Base-by-base conservation (phyloP, 2,888 invertebrate species). In the Lithophane semibrunnea region DNA sequence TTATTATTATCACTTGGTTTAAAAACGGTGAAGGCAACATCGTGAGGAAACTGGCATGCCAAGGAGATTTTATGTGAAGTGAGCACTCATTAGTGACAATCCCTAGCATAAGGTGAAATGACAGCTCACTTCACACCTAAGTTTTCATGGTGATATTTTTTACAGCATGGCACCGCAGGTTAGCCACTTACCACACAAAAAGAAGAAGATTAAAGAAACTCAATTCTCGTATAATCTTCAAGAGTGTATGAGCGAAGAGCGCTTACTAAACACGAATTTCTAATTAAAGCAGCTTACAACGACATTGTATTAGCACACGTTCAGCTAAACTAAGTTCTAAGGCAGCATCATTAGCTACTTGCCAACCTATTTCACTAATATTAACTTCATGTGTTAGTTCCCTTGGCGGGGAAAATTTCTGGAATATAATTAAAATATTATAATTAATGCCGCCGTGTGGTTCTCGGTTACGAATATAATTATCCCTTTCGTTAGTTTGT, bases 401-500 rank as follows among this genome's bases (percentile, higher is more conserved):
- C 44, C 65, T 24, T 77, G 47, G 77, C 61, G 84, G 64, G 52
- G 67, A 69, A 73, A 86, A 78, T 77, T 76, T 77, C 68, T 67
- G 69, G 81, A 78, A 68, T 70, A 77, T 77, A 78, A 86, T 83
- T 83, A 70, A 69, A 77, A 80, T 82, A 71, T 79, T 82, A 61
- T 83, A 82, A 83, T 82, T 60, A 83, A 79, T 79, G 60, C 75
- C 42, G 7, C 66, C 47, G 42, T 69, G 58, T 73, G 73, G 70
- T 63, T 58, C 24, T 81, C 29, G 10, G 79, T 74, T 74, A 61
- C 67, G 67, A 75, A 82, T 83, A 71, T 29, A 58, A 83, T 83
- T 82, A 83, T 82, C 79, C 82, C 67, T 82, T 82, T 82, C 29
- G 64, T 82, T 81, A 68, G 82, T 80, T 80, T 54, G 24, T 37